A percentile compares a stretch with the other conserved stretches of the same genome.
Evolutionary conservation across 2,888 invertebrate species (phyloP).

Genomic region (Spodoptera picta): DNA sequence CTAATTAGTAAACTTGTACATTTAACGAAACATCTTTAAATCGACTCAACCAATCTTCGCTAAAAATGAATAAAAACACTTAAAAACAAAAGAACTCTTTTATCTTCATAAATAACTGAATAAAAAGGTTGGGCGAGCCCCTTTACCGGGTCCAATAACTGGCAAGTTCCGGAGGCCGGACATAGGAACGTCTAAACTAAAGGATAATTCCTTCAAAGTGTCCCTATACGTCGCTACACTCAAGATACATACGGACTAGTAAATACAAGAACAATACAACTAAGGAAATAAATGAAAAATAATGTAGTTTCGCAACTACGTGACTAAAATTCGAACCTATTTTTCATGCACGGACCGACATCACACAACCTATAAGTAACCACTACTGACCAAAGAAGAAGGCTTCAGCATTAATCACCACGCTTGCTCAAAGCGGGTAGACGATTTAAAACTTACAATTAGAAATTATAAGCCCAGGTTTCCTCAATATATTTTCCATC

Average conservation of each 20-base stretch:
- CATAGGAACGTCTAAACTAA: constrained; percentile 19
- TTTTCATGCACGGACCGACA: too few species aligned
- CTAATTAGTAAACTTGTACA: constrained; percentile 16
- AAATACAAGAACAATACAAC: background rate
- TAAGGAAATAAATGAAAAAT: too few species aligned
- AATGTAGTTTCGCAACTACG: too few species aligned
- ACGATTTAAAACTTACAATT: too few species aligned
- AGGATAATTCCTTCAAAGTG: constrained; percentile 21
- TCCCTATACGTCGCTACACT: constrained; percentile 6
- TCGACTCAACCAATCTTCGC: constrained; percentile 18
- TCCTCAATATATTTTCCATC: too few species aligned
- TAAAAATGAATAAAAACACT: constrained; percentile 21
- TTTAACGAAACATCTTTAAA: constrained; percentile 15
- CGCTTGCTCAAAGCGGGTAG: too few species aligned
- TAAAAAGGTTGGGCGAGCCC: constrained; percentile 24
- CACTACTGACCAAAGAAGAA: too few species aligned
- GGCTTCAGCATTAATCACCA: too few species aligned
- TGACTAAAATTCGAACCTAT: too few species aligned
- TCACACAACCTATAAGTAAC: too few species aligned
- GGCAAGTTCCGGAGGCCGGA: constrained; percentile 8
- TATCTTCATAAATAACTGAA: constrained; percentile 42
- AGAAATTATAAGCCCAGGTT: too few species aligned
- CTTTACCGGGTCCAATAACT: constrained; percentile 13
- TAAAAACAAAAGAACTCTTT: constrained; percentile 21
- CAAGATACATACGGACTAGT: constrained; percentile 2